Evolutionary conservation across 2,888 invertebrate species (phyloP), one percentile per base, ranked within the genome.

Genomic region (Trachelus troglodyta): DNA sequence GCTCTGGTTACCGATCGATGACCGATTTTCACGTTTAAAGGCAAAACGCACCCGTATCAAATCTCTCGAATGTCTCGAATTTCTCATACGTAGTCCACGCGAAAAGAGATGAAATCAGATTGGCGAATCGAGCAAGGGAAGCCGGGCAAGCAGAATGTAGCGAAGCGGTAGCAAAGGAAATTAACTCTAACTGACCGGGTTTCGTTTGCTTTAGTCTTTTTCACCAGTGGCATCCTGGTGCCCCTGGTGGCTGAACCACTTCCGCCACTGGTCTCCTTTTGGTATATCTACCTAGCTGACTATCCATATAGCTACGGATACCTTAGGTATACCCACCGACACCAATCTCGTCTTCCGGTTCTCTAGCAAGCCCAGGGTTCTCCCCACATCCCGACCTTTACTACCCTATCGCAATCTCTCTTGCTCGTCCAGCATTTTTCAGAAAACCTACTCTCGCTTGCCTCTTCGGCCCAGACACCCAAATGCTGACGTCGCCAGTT

Each of bases 391-490:
- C 79, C 80, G 77, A 75, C 83, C 86, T 82, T 83, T 82, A 81
- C 84, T 82, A 81, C 79, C 81, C 88, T 84, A 84, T 85, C 85
- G 82, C 86, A 85, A 87, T 87, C 83, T 87, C 85, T 84, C 85
- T 83, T 86, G 85, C 85, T 81, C 84, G 86, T 82, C 85, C 84
- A 85, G 86, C 87, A 88, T 87, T 88, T 88, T 88, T 88, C 85
- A 81, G 81, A 83, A 84, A 86, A 83, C 84, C 83, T 79, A 85
- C 86, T 85, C 83, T 77, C 85, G 84, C 82, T 15, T 79, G 76
- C 81, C 76, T 79, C 81, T 80, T 79, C 82, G 83, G 83, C 85
- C 84, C 85, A 82, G 85, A 82, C 86, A 82, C 79, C 86, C 84
- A 86, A 85, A 83, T 82, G 88, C 88, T 87, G 88, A 88, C 87